These are phyloP conservation scores for Heliconius ethilla DNA, from an alignment of 2,888 invertebrate genomes.

Conservation along the genomic window DNA sequence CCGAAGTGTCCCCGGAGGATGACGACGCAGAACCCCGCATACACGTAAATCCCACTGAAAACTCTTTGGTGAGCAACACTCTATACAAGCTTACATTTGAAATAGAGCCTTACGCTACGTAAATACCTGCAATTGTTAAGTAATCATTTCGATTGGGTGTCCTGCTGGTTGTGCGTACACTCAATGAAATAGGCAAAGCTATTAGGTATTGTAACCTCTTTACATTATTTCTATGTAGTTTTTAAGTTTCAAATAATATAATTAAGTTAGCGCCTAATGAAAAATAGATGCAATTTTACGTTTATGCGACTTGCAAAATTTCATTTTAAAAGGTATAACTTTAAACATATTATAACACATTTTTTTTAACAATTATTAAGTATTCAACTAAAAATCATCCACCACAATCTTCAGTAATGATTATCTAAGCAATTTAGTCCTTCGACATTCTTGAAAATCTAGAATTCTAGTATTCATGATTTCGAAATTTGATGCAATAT, in stretches of 20 bases:
- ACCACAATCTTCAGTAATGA: too few relatives aligned
- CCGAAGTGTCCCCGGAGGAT: constrained; percentile 77
- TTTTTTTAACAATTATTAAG: too few relatives aligned
- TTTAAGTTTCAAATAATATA: too few relatives aligned
- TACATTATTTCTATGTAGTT: background rate
- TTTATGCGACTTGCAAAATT: background rate
- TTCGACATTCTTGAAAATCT: too few relatives aligned
- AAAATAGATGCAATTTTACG: background rate
- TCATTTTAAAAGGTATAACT: too few relatives aligned
- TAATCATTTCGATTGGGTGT: constrained; percentile 3
- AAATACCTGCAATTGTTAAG: constrained; percentile 10
- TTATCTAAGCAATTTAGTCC: too few relatives aligned
- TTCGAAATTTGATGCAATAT: too few relatives aligned
- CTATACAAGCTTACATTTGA: background rate
- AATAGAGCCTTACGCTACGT: background rate
- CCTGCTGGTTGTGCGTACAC: background rate
- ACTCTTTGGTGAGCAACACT: constrained; percentile 74
- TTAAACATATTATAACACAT: too few relatives aligned
- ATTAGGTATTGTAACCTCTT: background rate
- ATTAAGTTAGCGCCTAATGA: background rate
- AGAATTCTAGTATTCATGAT: too few relatives aligned
- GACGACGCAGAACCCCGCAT: constrained; percentile 81
- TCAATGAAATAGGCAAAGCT: too few relatives aligned
- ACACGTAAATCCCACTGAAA: constrained; percentile 76
- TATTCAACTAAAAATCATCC: too few relatives aligned